phyloP scores from a whole-genome alignment of 1,140 invertebrate species.

The Zaprionus vittiger region DNA sequence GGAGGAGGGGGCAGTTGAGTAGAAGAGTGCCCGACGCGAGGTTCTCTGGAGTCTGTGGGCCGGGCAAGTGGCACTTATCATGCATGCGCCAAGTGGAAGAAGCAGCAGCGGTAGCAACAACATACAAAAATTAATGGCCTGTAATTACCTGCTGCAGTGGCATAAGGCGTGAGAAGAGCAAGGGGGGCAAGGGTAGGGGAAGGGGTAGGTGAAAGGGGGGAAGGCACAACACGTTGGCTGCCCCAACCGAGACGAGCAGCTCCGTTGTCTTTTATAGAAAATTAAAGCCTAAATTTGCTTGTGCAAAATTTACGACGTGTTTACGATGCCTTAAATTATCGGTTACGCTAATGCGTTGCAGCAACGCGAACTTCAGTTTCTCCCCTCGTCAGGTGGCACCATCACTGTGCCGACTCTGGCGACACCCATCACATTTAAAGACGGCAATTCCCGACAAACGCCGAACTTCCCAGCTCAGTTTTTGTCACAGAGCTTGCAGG shows the following conservation, averaged over 20 bases:
- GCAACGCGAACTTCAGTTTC: slow-evolving; percentile 64
- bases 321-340: slow-evolving; percentile 77
- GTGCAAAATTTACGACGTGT: slow-evolving; percentile 79
- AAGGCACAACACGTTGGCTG: slow-evolving; percentile 9
- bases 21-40: neutral
- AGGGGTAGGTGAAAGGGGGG: neutral
- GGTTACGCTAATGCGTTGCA: slow-evolving; percentile 71
- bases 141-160: slow-evolving; percentile 64
- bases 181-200: neutral
- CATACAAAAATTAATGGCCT: slow-evolving; percentile 67
- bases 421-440: slow-evolving; percentile 1
- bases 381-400: slow-evolving; percentile 10
- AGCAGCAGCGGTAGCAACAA: slow-evolving; percentile 24
- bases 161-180: neutral
- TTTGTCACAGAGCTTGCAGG: neutral
- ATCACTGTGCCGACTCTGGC: slow-evolving; percentile 4
- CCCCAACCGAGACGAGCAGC: slow-evolving; percentile 32
- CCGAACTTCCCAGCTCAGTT: neutral
- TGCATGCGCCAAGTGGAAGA: slow-evolving; percentile 66
- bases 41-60: slow-evolving; percentile 42
- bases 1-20: neutral
- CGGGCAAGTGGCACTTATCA: slow-evolving; percentile 67
- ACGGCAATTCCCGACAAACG: neutral
- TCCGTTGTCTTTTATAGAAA: slow-evolving; percentile 56
- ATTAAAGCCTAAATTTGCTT: slow-evolving; percentile 68